These are phyloP conservation scores for Chunga burmeisteri DNA, from an alignment of 2,113 vertebrate genomes.

Conservation along the genomic window DNA sequence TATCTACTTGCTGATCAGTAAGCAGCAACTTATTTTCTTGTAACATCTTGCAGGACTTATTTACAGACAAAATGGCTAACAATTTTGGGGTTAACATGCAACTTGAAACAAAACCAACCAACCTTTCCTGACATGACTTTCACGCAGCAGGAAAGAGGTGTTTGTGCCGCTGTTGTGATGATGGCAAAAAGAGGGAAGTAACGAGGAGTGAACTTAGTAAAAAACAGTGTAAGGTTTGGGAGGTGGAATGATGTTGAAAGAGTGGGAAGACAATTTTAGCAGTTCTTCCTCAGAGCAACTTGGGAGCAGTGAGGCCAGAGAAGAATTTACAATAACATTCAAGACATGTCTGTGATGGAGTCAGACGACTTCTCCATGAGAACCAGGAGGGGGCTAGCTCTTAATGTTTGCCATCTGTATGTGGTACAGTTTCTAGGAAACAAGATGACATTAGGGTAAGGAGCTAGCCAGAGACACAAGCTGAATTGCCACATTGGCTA, in stretches of 20 bases:
- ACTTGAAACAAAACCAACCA: neutral
- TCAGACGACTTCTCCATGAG: neutral
- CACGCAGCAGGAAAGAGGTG: neutral
- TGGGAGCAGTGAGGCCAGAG: neutral
- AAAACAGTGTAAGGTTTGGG: neutral
- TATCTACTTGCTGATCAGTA: neutral
- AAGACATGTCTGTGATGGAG: neutral
- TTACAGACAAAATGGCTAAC: neutral
- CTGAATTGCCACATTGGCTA: neutral
- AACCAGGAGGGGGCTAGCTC: neutral
- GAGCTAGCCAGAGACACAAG: neutral
- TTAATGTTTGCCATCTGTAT: neutral
- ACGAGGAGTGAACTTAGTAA: fast-evolving
- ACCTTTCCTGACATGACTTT: neutral
- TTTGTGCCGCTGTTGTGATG: neutral
- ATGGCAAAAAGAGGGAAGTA: neutral
- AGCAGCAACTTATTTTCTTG: neutral
- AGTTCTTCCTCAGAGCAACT: neutral
- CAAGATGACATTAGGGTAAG: neutral
- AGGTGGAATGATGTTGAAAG: neutral
- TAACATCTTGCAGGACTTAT: neutral
- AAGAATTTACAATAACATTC: neutral
- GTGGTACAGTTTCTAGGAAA: neutral
- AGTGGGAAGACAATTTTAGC: neutral
- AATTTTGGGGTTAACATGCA: neutral